These are phyloP conservation scores for Mirounga angustirostris DNA, from an alignment of 2,113 vertebrate species.

Conservation along the genomic window DNA sequence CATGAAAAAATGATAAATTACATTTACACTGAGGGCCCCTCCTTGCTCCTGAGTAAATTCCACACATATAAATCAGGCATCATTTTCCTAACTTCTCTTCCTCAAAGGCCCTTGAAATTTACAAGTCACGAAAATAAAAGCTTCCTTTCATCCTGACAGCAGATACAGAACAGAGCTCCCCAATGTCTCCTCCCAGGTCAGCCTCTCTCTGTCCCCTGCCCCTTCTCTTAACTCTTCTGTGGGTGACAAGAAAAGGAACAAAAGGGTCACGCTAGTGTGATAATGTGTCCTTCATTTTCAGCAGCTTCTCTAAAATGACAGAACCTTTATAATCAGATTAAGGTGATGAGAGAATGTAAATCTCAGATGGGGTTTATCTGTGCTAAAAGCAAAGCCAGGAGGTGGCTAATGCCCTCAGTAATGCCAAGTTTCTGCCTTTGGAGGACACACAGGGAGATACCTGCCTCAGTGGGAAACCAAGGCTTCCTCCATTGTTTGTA, in stretches of 20 bases:
- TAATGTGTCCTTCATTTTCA: neutral
- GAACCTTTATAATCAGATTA: neutral
- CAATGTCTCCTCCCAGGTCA: neutral
- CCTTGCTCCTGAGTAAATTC: slow-evolving; percentile 75
- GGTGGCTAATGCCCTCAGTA: neutral
- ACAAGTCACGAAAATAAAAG: slow-evolving; percentile 73
- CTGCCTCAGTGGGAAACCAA: neutral
- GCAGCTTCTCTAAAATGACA: slow-evolving; percentile 19
- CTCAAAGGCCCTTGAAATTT: slow-evolving; percentile 74
- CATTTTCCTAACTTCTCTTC: slow-evolving; percentile 79
- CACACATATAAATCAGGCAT: slow-evolving; percentile 81
- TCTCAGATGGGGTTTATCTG: neutral
- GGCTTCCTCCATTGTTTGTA: neutral
- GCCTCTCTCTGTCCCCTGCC: neutral
- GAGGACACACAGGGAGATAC: neutral
- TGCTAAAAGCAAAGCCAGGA: neutral
- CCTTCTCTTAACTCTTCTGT: neutral
- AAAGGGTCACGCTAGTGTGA: neutral
- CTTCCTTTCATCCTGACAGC: slow-evolving; percentile 75
- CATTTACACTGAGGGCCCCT: slow-evolving; percentile 76
- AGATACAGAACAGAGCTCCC: slow-evolving; percentile 67
- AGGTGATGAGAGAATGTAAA: neutral
- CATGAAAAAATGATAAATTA: slow-evolving; percentile 85
- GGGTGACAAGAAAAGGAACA: neutral
- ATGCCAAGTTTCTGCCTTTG: neutral